Conservation (phyloP, 2,797 vertebrate species). For the Sternotherus odoratus region DNA sequence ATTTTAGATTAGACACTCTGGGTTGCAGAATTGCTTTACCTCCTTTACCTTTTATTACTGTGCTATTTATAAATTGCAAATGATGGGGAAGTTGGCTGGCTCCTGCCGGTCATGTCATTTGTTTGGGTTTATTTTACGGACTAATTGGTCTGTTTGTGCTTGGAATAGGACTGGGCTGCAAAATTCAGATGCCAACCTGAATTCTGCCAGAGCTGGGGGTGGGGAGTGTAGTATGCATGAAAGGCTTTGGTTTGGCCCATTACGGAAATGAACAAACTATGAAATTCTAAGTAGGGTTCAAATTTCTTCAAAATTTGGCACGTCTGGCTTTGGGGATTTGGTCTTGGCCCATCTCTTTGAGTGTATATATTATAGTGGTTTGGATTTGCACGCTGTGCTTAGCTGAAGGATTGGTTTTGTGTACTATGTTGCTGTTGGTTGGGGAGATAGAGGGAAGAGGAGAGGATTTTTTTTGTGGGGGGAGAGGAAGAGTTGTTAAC, state of each 20-base stretch:
- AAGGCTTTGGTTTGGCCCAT: background rate
- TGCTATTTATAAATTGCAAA: background rate
- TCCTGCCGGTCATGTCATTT: slow-evolving; percentile 23
- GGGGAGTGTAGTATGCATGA: rapidly evolving
- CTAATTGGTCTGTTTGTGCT: background rate
- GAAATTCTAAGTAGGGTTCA: background rate
- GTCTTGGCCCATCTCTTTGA: background rate
- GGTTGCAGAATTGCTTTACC: slow-evolving; percentile 9
- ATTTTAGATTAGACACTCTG: slow-evolving; percentile 25
- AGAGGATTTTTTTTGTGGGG: background rate
- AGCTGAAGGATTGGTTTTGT: background rate
- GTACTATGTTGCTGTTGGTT: background rate
- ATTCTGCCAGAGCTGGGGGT: background rate
- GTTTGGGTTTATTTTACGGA: background rate
- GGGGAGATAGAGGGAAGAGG: background rate
- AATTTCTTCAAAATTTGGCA: background rate
- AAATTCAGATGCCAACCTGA: background rate
- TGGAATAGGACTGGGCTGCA: rapidly evolving
- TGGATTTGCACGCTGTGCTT: too few relatives aligned
- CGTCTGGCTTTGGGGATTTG: background rate
- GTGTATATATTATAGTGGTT: background rate
- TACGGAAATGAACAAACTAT: background rate
- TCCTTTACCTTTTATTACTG: slow-evolving; percentile 42
- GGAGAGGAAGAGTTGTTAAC: background rate
- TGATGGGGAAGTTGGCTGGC: background rate